Base-by-base conservation (phyloP, 1,140 invertebrate genomes). In the Bursaphelenchus mucronatus region DNA sequence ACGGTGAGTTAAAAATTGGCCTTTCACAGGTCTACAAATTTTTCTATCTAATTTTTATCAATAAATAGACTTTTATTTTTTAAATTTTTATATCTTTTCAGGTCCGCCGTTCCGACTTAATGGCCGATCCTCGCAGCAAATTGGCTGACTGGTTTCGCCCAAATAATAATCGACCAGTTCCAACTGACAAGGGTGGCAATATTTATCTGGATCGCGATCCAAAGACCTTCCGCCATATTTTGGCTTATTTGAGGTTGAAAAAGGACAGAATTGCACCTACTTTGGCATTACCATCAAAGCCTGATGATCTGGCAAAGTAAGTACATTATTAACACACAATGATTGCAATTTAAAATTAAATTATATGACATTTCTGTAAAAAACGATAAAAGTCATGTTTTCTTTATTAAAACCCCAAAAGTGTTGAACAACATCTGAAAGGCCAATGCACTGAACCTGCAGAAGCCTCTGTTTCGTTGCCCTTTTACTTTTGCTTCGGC, bases 251-350 rank as follows among this genome's bases (percentile, higher is more conserved):
- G 41, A 68, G 78, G 15, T 63, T 79, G 46, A 79, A 79, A 58
- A 80, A 79, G 57, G 79, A 79, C 43, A 70, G 79, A 30, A 79
- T 78, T 54, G 76, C 71, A 1, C 66, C 76, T 40, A 70, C 73
- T 5, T 45, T 79, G 10, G 76, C 78, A 13, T 67, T 79, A 7
- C 78, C 78, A n/a, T 74, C 74, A 43, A 76, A 81, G 30, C 78
- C 78, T 8, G 78, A 79, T 58, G 78, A 81, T 53, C 65, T 79
- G 13, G 79, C 78, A 11, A 79, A 79, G 76, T 79, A 47, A 51
- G 63, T 1, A 46, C 1, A 7, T 40, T n/a, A n/a, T n/a, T 17
- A 19, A 46, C 11, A 11, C 21, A 54, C n/a, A n/a, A n/a, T n/a
- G n/a, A n/a, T n/a, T n/a, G n/a, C n/a, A n/a, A n/a, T n/a, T n/a